phyloP scores from a whole-genome alignment of 2,113 vertebrate species.

The Collichthys lucidus region DNA sequence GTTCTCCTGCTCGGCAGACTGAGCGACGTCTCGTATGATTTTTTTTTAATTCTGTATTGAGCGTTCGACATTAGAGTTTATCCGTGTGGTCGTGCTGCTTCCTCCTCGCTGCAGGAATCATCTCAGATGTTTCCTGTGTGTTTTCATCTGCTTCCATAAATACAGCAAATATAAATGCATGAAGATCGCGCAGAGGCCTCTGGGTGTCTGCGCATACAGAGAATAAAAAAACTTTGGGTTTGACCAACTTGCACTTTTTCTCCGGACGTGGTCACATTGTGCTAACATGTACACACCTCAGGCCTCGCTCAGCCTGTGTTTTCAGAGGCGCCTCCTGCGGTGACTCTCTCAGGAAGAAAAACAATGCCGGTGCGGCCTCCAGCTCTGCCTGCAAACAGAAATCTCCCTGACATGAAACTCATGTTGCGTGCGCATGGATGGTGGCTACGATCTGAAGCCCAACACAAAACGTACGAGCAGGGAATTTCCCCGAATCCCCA shows the following conservation, averaged over 20 bases:
- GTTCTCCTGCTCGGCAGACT: too few species aligned
- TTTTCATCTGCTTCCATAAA: conserved; percentile 37
- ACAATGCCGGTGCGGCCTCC: conserved; percentile 25
- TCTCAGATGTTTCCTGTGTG: conserved; percentile 54
- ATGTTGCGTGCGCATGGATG: conserved; percentile 16
- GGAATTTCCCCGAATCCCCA: conserved; percentile 75
- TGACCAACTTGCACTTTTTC: conserved; percentile 28
- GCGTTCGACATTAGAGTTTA: background rate
- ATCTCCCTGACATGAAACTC: conserved; percentile 38
- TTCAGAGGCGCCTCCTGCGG: conserved; percentile 49
- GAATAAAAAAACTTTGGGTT: conserved; percentile 31
- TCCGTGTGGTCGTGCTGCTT: conserved; percentile 6
- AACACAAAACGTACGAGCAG: conserved; percentile 51
- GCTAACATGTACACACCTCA: conserved; percentile 58
- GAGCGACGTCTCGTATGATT: background rate
- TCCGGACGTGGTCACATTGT: conserved; percentile 49
- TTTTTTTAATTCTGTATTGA: background rate
- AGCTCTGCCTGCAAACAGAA: conserved; percentile 38
- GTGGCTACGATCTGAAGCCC: conserved; percentile 34
- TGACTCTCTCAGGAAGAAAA: conserved; percentile 59
- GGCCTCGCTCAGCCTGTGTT: conserved; percentile 64
- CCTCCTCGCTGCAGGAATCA: conserved; percentile 32
- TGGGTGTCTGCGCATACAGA: background rate
- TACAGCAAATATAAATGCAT: background rate
- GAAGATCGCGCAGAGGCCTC: background rate